Evolutionary conservation across 2,113 vertebrate genomes (phyloP).

Genomic region (Hippoglossus stenolepis): DNA sequence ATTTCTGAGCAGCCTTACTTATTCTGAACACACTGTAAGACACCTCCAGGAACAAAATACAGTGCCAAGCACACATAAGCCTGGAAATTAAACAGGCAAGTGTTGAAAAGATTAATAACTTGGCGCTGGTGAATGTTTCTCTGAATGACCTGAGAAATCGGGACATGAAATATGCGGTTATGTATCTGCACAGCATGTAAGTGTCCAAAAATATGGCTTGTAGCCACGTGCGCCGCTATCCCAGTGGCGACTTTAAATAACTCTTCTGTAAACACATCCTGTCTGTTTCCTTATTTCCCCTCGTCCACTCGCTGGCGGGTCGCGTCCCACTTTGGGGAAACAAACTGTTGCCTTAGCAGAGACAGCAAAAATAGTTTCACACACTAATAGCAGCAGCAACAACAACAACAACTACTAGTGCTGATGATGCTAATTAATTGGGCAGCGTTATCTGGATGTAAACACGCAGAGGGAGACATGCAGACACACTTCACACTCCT

Average conservation of each 20-base stretch:
- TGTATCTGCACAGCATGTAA: slow-evolving; percentile 25
- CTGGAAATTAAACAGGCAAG: background rate
- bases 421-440: slow-evolving; percentile 59
- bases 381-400: slow-evolving; percentile 25
- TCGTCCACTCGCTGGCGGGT: background rate
- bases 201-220: slow-evolving; percentile 63
- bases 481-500: slow-evolving; percentile 55
- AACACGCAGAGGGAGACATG: slow-evolving; percentile 54
- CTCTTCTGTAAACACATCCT: slow-evolving; percentile 78
- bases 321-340: background rate
- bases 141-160: slow-evolving; percentile 38
- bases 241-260: slow-evolving; percentile 72
- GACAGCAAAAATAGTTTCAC: slow-evolving; percentile 21
- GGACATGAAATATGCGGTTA: slow-evolving; percentile 32
- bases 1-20: background rate
- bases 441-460: slow-evolving; percentile 47
- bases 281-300: slow-evolving; percentile 60
- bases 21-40: background rate
- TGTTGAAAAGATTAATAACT: slow-evolving; percentile 51
- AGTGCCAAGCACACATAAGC: background rate
- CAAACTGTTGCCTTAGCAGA: background rate
- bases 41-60: background rate
- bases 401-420: slow-evolving; percentile 30
- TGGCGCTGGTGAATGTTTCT: slow-evolving; percentile 16
- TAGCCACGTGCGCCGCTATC: slow-evolving; percentile 74